Percentiles rank a stretch among this genome's conserved stretches.
These are phyloP conservation scores for Altica lythri DNA, from an alignment of 2,888 invertebrate genomes.

Conservation along the genomic window DNA sequence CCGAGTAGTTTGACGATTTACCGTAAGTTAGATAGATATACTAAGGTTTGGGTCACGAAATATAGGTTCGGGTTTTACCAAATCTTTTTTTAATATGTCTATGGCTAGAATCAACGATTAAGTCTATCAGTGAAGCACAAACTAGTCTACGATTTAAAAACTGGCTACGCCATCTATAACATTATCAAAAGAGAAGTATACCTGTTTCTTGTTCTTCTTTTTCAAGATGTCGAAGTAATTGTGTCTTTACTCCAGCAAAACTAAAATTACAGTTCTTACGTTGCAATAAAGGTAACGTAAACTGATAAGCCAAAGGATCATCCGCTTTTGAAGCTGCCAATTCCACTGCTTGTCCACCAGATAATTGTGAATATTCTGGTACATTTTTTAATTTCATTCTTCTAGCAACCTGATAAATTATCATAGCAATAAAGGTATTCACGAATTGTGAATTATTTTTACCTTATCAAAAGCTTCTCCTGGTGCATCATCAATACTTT, in stretches of 20 bases:
- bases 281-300: constrained; percentile 67
- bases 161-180: no score
- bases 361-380: constrained; percentile 70
- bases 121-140: no score
- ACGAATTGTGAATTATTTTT: not conserved
- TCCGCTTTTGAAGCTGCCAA: constrained; percentile 70
- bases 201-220: constrained; percentile 65
- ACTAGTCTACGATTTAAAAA: no score
- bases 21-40: no score
- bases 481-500: constrained; percentile 82
- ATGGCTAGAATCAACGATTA: no score
- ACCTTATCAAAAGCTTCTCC: constrained; percentile 95
- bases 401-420: constrained; percentile 67
- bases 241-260: constrained; percentile 81
- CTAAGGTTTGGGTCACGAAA: no score
- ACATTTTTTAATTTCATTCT: constrained; percentile 81
- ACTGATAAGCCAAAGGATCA: constrained; percentile 68
- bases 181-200: constrained; percentile 31
- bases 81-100: no score
- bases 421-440: not conserved
- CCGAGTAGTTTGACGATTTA: no score
- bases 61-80: no score
- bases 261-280: constrained; percentile 87
- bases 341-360: constrained; percentile 89
- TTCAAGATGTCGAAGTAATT: constrained; percentile 61